Evolutionary conservation across 2,888 invertebrate genomes (phyloP).

Genomic region (Hypsopygia costalis): DNA sequence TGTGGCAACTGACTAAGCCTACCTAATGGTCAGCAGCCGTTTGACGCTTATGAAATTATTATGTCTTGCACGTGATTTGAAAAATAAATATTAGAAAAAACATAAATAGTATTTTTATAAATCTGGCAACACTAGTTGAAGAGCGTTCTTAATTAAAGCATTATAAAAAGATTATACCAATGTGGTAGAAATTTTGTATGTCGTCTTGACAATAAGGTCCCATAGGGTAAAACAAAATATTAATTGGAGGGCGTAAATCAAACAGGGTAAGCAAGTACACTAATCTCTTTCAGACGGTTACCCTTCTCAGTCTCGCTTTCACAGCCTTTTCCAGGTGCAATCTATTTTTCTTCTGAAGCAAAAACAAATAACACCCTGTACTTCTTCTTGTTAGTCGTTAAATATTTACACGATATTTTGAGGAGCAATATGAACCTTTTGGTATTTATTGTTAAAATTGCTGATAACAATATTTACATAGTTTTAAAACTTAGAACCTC

Average conservation of each 20-base stretch:
- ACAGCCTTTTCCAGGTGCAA: slow-evolving; percentile 77
- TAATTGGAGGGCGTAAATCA: slow-evolving; percentile 57
- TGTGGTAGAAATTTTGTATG: slow-evolving; percentile 18
- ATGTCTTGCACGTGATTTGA: too few species aligned
- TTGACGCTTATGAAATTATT: too few species aligned
- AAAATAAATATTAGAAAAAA: neutral
- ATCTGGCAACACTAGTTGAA: neutral
- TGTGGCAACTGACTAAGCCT: too few species aligned
- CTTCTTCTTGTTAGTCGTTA: slow-evolving; percentile 32
- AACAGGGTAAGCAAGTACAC: slow-evolving; percentile 74
- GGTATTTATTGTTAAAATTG: neutral
- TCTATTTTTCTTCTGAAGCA: slow-evolving; percentile 81
- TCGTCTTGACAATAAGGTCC: slow-evolving; percentile 37
- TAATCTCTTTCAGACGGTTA: slow-evolving; percentile 61
- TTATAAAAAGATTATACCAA: neutral
- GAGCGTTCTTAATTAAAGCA: slow-evolving; percentile 3
- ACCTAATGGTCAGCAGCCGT: too few species aligned
- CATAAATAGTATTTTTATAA: neutral
- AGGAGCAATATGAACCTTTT: slow-evolving; percentile 5
- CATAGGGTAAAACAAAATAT: slow-evolving; percentile 35
- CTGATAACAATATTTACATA: slow-evolving; percentile 6
- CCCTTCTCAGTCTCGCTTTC: slow-evolving; percentile 77
- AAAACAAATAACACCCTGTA: slow-evolving; percentile 65
- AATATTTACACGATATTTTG: slow-evolving; percentile 15
- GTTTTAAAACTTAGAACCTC: too few species aligned